Base-by-base conservation (phyloP, 2,113 vertebrate species). In the Rana temporaria region DNA sequence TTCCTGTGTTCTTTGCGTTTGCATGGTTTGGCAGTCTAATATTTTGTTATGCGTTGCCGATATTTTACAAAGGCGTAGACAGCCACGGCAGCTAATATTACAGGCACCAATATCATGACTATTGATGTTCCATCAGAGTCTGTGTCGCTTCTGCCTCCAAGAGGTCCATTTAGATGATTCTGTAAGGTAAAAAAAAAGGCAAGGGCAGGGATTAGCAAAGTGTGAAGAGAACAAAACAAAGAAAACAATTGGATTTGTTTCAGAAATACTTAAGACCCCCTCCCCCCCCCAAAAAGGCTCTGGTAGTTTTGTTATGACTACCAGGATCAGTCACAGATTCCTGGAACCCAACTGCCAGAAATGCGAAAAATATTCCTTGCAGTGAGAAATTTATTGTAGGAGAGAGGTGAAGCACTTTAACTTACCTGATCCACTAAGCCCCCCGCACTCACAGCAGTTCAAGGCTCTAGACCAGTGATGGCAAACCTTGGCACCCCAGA, bases 31-130 rank as follows among this genome's bases (percentile, higher is more conserved):
- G 78, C 89, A 78, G 87, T 91, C 87, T 85, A 90, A 30, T 78
- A 86, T 53, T 53, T 86, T 93, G 90, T 92, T 26, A 90, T 88
- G 67, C 86, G 86, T 32, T 92, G 93, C 68, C 91, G 91, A 82
- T 92, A 92, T 88, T 89, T 90, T 85, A 94, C 63, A 78, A 91
- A 83, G 86, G 89, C 88, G 89, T 91, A 93, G 24, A 87, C 85
- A 0, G 84, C 89, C 64, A 88, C 57, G 0, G 67, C 57, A 17
- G 89, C 85, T 85, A 94, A 82, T 62, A 77, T 5, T 69, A 89
- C 86, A 52, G 94, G 91, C 85, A 93, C 87, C 55, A 93, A 84
- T 82, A 94, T n/a, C 81, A 90, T 53, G 71, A 88, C 85, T 62
- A 93, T 18, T 48, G 92, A 91, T 77, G 92, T 69, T 70, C 89